phyloP scores from a whole-genome alignment of 1,140 invertebrate genomes.

The Papilio polytes region DNA sequence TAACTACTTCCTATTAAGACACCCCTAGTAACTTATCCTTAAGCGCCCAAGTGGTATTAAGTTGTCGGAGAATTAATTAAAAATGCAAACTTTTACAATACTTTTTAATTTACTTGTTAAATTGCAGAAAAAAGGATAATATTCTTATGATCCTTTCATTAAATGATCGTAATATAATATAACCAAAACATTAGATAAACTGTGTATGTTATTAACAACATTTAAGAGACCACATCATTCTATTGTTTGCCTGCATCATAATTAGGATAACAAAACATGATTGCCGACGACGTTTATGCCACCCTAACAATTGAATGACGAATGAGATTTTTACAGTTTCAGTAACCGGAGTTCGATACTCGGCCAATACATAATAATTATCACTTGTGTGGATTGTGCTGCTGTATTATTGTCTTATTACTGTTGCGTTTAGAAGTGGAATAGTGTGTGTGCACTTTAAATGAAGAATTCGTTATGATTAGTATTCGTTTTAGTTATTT shows the following conservation, averaged over 20 bases:
- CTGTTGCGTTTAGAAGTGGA: slow-evolving; percentile 18
- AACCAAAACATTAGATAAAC: background rate
- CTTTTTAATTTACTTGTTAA: no score
- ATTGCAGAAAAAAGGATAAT: no score
- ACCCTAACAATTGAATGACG: slow-evolving; percentile 72
- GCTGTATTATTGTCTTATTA: slow-evolving; percentile 18
- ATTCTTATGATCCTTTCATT: no score
- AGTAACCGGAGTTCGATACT: slow-evolving; percentile 56
- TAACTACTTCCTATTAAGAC: background rate
- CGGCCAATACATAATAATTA: slow-evolving; percentile 45
- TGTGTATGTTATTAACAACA: background rate
- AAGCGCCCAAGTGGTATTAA: background rate
- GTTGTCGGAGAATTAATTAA: background rate
- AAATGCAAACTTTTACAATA: no score
- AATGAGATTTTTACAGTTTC: slow-evolving; percentile 63
- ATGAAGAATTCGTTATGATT: background rate
- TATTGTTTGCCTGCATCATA: slow-evolving; percentile 37
- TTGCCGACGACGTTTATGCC: slow-evolving; percentile 63
- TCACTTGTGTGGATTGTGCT: slow-evolving; percentile 15
- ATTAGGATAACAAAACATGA: slow-evolving; percentile 51
- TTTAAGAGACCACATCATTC: background rate
- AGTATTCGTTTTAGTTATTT: background rate
- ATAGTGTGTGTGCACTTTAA: background rate
- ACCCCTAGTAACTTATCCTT: background rate
- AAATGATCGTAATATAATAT: background rate